Conservation (phyloP, 2,888 invertebrate species). For the Amblyjoppa proteus region DNA sequence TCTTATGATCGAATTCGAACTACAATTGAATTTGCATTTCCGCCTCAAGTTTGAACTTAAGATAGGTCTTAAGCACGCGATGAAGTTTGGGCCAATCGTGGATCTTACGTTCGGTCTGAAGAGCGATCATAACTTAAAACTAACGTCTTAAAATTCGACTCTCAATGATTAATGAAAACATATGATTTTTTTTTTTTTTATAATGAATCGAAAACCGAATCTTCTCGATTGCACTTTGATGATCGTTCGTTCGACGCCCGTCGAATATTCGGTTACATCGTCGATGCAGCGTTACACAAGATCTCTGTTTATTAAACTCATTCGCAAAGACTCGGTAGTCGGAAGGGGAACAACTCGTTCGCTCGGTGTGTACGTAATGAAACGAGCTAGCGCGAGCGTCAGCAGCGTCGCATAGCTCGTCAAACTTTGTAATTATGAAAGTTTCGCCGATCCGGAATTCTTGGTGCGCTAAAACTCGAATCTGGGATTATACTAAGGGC, state of each 20-base stretch:
- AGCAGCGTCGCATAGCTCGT: slow-evolving; percentile 55
- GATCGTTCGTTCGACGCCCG: background rate
- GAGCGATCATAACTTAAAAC: too few species aligned
- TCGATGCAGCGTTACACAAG: background rate
- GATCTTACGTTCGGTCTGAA: too few species aligned
- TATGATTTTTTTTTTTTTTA: background rate
- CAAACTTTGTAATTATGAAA: slow-evolving; percentile 80
- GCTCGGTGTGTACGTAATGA: slow-evolving; percentile 31
- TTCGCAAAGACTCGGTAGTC: slow-evolving; percentile 23
- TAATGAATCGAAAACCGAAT: background rate
- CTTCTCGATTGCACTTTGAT: background rate
- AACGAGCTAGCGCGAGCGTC: slow-evolving; percentile 46
- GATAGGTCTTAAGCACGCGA: too few species aligned
- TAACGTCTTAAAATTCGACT: too few species aligned
- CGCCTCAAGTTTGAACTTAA: background rate
- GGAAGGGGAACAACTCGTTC: slow-evolving; percentile 8
- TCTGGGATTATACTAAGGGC: slow-evolving; percentile 66
- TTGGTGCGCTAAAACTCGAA: slow-evolving; percentile 71
- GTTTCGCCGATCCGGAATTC: slow-evolving; percentile 72
- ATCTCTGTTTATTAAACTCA: slow-evolving; percentile 46
- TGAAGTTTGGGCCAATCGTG: too few species aligned
- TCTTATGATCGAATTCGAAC: background rate
- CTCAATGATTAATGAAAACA: too few species aligned
- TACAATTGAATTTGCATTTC: background rate
- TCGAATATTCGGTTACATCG: slow-evolving; percentile 9